These are phyloP conservation scores for Allobates femoralis DNA, from an alignment of 2,797 vertebrate genomes.

Conservation along the genomic window DNA sequence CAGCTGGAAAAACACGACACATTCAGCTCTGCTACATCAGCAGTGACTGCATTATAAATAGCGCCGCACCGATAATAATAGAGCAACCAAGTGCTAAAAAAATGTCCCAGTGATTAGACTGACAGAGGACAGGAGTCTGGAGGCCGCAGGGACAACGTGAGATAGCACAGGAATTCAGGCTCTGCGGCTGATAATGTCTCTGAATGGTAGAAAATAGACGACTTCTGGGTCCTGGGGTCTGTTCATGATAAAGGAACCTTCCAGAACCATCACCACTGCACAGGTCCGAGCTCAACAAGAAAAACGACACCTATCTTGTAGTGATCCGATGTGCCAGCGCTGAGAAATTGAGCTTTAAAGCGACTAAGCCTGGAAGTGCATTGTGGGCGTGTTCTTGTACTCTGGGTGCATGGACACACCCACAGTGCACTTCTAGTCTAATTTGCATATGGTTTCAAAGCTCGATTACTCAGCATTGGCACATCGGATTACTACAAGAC, in stretches of 20 bases:
- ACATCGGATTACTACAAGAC: too few species aligned
- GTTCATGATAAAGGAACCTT: neutral
- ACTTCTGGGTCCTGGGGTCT: neutral
- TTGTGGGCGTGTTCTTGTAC: too few species aligned
- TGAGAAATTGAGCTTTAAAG: too few species aligned
- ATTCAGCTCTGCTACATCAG: neutral
- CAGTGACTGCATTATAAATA: neutral
- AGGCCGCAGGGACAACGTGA: neutral
- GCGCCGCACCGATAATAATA: neutral
- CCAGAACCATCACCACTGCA: too few species aligned
- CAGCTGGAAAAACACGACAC: neutral
- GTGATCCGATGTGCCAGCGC: too few species aligned
- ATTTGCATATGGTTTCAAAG: too few species aligned
- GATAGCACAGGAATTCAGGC: constrained; percentile 54
- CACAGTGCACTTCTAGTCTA: too few species aligned
- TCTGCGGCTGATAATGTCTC: constrained; percentile 31
- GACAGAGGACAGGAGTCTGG: constrained; percentile 18
- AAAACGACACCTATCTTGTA: too few species aligned
- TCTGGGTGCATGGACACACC: too few species aligned
- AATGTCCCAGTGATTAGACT: neutral
- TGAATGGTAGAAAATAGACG: neutral
- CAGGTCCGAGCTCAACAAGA: too few species aligned
- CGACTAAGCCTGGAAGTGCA: too few species aligned
- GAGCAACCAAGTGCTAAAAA: neutral
- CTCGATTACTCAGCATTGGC: too few species aligned